Evolutionary conservation across 2,888 invertebrate genomes (phyloP), one percentile per base, ranked within the genome.

Genomic region (Agrochola macilenta): DNA sequence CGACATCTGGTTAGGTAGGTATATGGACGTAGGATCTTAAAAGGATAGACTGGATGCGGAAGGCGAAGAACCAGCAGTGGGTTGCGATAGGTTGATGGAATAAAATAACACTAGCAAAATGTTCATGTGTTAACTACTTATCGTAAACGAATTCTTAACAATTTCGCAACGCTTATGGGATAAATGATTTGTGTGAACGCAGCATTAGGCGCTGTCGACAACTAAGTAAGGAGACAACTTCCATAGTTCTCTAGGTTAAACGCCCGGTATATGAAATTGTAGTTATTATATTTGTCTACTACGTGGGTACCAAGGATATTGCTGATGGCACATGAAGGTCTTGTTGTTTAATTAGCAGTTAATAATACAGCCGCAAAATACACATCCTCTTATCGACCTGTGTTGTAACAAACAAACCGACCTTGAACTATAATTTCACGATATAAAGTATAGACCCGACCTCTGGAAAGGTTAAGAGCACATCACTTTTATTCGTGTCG

Each of bases 381-480:
- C 84, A 88, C 85, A 88, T 87, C 75, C 81, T 81, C 80, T 86
- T 85, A 84, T 80, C 81, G 82, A 87, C 60, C 46, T 61, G 71
- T 86, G 84, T 86, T 79, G 85, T 88, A 89, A 92, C 91, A 92
- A 93, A 92, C 92, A 87, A 83, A 91, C 81, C 87, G 92, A 92
- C 96, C 95, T 95, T 96, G 94, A 93, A 93, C 93, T 88, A 91
- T 93, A 95, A 95, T 95, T 96, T 95, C 95, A 93, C 93, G 92
- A 94, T 93, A 92, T 93, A 91, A 92, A 92, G 90, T 91, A 91
- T 91, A 90, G 88, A 91, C 78, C 86, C 88, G 95, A 95, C 95
- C 95, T 94, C 92, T 94, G 91, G 90, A 95, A 96, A 96, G 96
- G 96, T 96, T 95, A 95, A 94, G 93, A 93, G 93, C 93, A 93